Evolutionary conservation across 2,113 vertebrate genomes (phyloP).

Genomic region (Chauna torquata): DNA sequence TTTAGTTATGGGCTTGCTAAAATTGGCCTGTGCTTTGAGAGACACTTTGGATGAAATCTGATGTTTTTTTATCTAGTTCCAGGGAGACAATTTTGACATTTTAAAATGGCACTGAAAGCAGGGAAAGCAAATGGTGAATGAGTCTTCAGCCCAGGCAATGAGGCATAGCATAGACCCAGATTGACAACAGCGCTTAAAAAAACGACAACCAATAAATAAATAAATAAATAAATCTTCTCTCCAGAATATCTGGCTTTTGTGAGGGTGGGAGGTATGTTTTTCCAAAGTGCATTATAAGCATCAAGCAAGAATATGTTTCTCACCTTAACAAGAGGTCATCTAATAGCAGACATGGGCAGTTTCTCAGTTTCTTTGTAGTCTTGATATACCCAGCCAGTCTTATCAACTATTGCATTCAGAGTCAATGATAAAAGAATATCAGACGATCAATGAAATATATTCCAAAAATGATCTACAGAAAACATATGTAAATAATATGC

Average conservation of each 20-base stretch:
- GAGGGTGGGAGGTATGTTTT: neutral
- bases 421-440: constrained; percentile 29
- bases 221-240: neutral
- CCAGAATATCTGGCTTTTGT: neutral
- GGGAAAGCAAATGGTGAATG: constrained; percentile 55
- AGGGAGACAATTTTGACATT: constrained; percentile 56
- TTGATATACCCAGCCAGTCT: neutral
- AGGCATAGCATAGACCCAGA: neutral
- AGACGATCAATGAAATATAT: constrained; percentile 10
- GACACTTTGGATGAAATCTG: constrained; percentile 56
- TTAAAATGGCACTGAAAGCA: constrained; percentile 62
- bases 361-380: constrained; percentile 20
- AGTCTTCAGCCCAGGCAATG: constrained; percentile 12
- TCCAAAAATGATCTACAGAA: constrained; percentile 21
- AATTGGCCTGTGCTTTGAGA: constrained; percentile 52
- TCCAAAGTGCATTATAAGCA: constrained; percentile 2
- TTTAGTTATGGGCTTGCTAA: constrained; percentile 68
- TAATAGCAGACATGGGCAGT: neutral
- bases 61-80: constrained; percentile 64
- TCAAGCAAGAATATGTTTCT: neutral
- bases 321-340: neutral
- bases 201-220: neutral
- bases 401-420: constrained; percentile 34
- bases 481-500: neutral
- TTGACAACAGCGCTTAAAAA: neutral